Evolutionary conservation across 1,140 invertebrate species (phyloP).

Genomic region (Drosophila kurseongensis): DNA sequence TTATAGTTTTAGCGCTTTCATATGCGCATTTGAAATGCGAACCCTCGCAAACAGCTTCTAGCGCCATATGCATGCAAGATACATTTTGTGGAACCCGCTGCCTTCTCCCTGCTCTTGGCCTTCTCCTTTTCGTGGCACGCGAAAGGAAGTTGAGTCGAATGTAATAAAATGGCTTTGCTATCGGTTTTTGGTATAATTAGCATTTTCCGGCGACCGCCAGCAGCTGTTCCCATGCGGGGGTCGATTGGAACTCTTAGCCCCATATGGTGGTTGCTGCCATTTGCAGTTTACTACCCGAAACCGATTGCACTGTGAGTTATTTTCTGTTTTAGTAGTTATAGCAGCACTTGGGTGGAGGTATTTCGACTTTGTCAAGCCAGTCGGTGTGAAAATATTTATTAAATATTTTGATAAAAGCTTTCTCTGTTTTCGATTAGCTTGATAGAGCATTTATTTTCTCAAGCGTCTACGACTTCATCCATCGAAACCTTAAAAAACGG

Average conservation of each 20-base stretch:
- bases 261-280: slow-evolving; percentile 10
- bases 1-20: slow-evolving; percentile 29
- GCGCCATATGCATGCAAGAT: slow-evolving; percentile 65
- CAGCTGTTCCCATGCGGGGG: slow-evolving; percentile 43
- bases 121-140: slow-evolving; percentile 38
- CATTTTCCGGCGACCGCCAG: slow-evolving; percentile 54
- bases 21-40: slow-evolving; percentile 23
- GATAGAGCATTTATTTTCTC: neutral
- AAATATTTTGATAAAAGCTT: neutral
- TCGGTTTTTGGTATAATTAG: slow-evolving; percentile 65
- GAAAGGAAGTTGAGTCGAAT: slow-evolving; percentile 47
- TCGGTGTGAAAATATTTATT: neutral
- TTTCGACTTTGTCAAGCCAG: neutral
- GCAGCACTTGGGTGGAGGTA: neutral
- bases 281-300: slow-evolving; percentile 5
- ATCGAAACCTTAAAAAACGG: neutral
- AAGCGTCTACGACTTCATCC: neutral
- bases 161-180: slow-evolving; percentile 54
- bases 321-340: neutral
- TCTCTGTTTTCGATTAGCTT: no score
- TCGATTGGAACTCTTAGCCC: neutral
- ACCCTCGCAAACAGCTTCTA: slow-evolving; percentile 11
- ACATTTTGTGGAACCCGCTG: slow-evolving; percentile 1
- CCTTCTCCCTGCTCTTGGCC: neutral
- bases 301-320: neutral